Conservation (phyloP, 2,113 vertebrate genomes). For the Hemicordylus capensis region DNA sequence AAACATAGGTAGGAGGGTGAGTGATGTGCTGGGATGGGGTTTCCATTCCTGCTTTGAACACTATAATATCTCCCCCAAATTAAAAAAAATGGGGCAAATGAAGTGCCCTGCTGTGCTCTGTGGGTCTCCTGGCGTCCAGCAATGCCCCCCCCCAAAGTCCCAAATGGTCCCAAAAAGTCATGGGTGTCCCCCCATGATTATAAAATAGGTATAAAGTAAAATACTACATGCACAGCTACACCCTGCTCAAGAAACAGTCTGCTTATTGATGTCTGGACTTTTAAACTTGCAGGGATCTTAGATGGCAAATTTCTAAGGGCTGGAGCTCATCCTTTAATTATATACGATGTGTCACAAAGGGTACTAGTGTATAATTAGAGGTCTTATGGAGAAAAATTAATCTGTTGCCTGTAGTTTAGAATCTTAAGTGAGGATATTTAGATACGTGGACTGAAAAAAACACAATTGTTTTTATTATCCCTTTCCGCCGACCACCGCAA, state of each 20-base stretch:
- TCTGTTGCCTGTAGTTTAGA: not conserved
- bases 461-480: not conserved
- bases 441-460: not conserved
- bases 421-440: not conserved
- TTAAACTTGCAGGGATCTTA: not conserved
- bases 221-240: not conserved
- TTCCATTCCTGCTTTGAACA: no score
- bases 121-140: no score
- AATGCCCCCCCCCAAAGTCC: no score
- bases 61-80: no score
- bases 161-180: no score
- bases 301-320: not conserved
- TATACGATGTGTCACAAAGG: not conserved
- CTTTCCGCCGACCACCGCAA: no score
- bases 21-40: no score
- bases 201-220: not conserved
- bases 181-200: no score
- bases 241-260: no score
- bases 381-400: not conserved
- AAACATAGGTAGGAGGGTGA: no score
- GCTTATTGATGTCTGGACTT: not conserved
- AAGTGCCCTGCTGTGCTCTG: no score
- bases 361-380: not conserved
- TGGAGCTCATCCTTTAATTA: conserved; percentile 5
- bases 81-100: no score